Evolutionary conservation across 2,888 invertebrate species (phyloP).

Genomic region (Drosophila meridionalis): DNA sequence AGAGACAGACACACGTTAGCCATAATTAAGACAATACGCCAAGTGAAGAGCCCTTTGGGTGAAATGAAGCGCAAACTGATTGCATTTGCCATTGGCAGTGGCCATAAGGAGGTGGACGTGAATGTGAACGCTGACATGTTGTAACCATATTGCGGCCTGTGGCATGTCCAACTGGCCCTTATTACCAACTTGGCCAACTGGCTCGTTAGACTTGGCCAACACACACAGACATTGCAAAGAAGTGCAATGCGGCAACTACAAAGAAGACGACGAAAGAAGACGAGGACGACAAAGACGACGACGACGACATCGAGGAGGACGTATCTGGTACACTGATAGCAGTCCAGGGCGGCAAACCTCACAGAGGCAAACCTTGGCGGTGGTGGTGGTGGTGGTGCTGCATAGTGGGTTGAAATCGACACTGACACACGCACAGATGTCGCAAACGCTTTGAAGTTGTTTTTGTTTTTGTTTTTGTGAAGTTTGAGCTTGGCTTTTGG

Average conservation of each 20-base stretch:
- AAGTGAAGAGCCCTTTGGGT: conserved; percentile 54
- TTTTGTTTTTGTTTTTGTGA: conserved; percentile 26
- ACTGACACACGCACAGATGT: conserved; percentile 62
- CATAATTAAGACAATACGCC: conserved; percentile 73
- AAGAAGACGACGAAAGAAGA: conserved; percentile 46
- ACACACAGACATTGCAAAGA: conserved; percentile 20
- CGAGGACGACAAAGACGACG: conserved; percentile 45
- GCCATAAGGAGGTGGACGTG: conserved; percentile 43
- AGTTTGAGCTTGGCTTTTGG: conserved; percentile 61
- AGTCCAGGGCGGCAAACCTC: conserved; percentile 68
- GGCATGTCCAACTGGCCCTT: conserved; percentile 55
- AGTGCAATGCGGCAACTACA: conserved; percentile 71
- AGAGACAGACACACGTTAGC: conserved; percentile 6
- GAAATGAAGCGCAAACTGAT: conserved; percentile 72
- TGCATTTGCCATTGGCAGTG: conserved; percentile 38
- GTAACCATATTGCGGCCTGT: conserved; percentile 56
- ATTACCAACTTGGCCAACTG: conserved; percentile 51
- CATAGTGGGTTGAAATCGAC: conserved; percentile 66
- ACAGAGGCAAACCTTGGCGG: conserved; percentile 41
- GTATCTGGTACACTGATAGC: conserved; percentile 76
- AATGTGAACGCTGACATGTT: conserved; percentile 53
- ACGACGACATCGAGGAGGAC: conserved; percentile 57
- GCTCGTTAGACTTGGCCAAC: conserved; percentile 51
- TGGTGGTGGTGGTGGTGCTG: conserved; percentile 17
- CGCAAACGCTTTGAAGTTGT: conserved; percentile 51